Evolutionary conservation across 1,140 invertebrate genomes (phyloP).

Genomic region (Zaprionus nigranus): DNA sequence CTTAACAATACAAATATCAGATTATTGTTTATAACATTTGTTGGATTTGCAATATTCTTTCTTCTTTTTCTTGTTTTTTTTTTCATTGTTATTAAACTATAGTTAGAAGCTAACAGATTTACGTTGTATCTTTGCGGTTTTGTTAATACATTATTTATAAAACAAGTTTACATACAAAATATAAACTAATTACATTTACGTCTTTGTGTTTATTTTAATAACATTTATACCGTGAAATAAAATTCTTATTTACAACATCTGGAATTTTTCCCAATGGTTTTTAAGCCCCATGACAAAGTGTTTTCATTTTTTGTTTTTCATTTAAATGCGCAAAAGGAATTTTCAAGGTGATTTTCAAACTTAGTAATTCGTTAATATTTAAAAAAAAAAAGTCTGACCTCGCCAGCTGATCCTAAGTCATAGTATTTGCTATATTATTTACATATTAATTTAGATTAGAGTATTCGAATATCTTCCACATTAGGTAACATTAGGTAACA

Average conservation of each 20-base stretch:
- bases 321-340: conserved; percentile 59
- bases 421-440: conserved; percentile 62
- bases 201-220: conserved; percentile 32
- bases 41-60: conserved; percentile 36
- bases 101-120: conserved; percentile 59
- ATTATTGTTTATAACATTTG: conserved; percentile 58
- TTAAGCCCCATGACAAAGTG: conserved; percentile 34
- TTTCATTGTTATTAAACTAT: conserved; percentile 46
- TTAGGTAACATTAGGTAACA: conserved; percentile 61
- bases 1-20: conserved; percentile 66
- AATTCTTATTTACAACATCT: conserved; percentile 49
- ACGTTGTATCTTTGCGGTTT: conserved; percentile 47
- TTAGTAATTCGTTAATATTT: conserved; percentile 38
- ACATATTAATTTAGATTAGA: conserved; percentile 55
- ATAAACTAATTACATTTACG: conserved; percentile 76
- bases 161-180: conserved; percentile 77
- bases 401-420: conserved; percentile 28
- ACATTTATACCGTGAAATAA: conserved; percentile 41
- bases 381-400: conserved; percentile 11
- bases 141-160: conserved; percentile 59
- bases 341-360: conserved; percentile 27
- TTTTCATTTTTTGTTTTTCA: conserved; percentile 16
- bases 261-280: conserved; percentile 28
- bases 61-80: too few relatives aligned
- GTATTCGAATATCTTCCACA: conserved; percentile 43